Base-by-base conservation (phyloP, 2,113 vertebrate species). In the Phycodurus eques region DNA sequence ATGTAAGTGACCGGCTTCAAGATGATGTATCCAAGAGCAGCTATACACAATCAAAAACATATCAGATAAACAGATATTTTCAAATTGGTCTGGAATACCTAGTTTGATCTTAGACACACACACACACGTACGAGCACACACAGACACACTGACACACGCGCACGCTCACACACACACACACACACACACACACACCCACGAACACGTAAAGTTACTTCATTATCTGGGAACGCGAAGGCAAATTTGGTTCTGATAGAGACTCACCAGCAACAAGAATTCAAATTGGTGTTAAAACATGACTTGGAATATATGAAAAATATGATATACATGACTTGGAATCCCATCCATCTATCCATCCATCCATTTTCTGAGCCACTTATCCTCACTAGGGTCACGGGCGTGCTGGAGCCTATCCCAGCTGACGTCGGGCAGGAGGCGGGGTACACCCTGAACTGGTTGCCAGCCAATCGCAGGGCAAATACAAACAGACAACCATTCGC, bases 231-330 rank as follows among this genome's bases (percentile, higher is more conserved):
- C 67, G 19, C 77, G 56, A 76, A 80, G 57, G 73, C 67, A 68
- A 35, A 80, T 63, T 22, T 68, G 53, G n/a, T 56, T 82, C 19
- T 71, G 39, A 42, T 22, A 49, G 31, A 83, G 51, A 51, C 62
- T 68, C 64, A 78, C 14, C 39, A 61, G 56, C 39, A 60, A 27
- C 74, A 19, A 73, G 53, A 53, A 62, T 70, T 77, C 22, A 73
- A 79, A 80, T 43, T 47, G 61, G 33, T 68, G 35, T 54, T 80
- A 53, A 76, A 80, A 82, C 65, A 49, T 65, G 57, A 39, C 74
- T 46, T 73, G 1, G 35, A 2, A 39, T 39, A 39, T 39, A 39
- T 39, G 35, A 39, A 39, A 39, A 39, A 39, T 39, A 39, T 39
- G 35, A 39, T 1, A 39, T 39, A 39, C 35, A 39, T 39, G 35